A percentile compares a stretch with the other conserved stretches of the same genome.
Evolutionary conservation across 2,888 invertebrate genomes (phyloP).

Genomic region (Cerastoderma edule): DNA sequence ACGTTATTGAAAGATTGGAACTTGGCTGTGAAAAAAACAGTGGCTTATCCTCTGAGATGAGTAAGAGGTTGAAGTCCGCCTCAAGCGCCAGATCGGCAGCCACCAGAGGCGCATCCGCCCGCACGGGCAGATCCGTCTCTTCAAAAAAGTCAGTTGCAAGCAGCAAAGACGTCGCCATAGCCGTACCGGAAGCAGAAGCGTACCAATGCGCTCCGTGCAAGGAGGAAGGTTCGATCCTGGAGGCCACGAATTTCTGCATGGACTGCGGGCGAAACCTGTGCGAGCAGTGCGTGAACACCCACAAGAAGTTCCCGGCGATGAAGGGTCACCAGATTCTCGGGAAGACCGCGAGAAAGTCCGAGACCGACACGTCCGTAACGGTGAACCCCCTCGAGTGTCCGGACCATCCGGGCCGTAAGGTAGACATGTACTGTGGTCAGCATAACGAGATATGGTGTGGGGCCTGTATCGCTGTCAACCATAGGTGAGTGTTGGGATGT

Average conservation of each 20-base stretch:
- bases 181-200: slow-evolving; percentile 12
- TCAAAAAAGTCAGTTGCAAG: background rate
- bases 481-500: slow-evolving; percentile 32
- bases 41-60: no score
- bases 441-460: slow-evolving; percentile 55
- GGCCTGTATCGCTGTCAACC: slow-evolving; percentile 45
- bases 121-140: slow-evolving; percentile 2
- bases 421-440: slow-evolving; percentile 55
- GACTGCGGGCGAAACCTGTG: slow-evolving; percentile 53
- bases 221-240: slow-evolving; percentile 28
- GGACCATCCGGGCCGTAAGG: slow-evolving; percentile 41
- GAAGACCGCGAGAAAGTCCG: slow-evolving; percentile 29
- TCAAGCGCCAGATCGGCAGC: slow-evolving; percentile 2
- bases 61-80: slow-evolving; percentile 14
- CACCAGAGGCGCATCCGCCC: background rate
- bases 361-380: slow-evolving; percentile 2
- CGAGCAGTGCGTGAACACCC: slow-evolving; percentile 46
- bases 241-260: slow-evolving; percentile 49
- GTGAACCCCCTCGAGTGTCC: slow-evolving; percentile 44
- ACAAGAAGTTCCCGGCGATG: slow-evolving; percentile 49
- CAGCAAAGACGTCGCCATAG: background rate
- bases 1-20: no score
- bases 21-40: no score
- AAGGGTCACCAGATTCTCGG: slow-evolving; percentile 45
- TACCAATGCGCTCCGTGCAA: slow-evolving; percentile 42